Evolutionary conservation across 2,113 vertebrate species (phyloP).

Genomic region (Microcebus ravelobensis): DNA sequence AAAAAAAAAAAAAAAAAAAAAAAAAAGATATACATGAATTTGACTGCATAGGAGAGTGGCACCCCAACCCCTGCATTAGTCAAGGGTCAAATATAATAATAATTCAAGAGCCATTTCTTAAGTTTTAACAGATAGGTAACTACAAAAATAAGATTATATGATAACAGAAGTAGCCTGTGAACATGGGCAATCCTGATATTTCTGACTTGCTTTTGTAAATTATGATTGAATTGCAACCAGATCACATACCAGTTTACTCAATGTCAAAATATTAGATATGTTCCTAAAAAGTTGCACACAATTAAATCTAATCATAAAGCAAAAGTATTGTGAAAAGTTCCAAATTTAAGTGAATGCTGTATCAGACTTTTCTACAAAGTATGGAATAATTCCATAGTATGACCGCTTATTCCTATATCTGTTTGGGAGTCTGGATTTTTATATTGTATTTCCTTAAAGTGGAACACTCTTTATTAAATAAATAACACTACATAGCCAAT

Average conservation of each 20-base stretch:
- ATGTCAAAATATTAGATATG: neutral
- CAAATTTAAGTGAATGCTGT: constrained; percentile 2
- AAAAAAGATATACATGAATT: no score
- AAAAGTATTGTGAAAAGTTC: neutral
- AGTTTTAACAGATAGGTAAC: neutral
- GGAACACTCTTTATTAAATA: neutral
- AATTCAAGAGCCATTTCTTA: neutral
- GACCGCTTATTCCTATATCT: neutral
- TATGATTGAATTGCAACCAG: neutral
- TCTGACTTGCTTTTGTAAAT: neutral
- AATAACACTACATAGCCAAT: neutral
- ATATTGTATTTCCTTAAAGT: neutral
- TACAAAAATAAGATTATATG: neutral
- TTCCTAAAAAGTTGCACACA: neutral
- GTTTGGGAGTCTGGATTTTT: constrained; percentile 15
- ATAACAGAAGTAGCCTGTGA: neutral
- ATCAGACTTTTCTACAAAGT: neutral
- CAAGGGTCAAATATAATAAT: neutral
- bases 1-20: no score
- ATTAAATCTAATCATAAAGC: constrained; percentile 5
- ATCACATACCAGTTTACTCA: neutral
- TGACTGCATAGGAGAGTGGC: no score
- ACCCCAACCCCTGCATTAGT: neutral
- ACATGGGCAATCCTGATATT: neutral
- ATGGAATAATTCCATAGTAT: neutral